Conservation (phyloP, 2,888 invertebrate species). For the Lepetodrilus schrolli region DNA sequence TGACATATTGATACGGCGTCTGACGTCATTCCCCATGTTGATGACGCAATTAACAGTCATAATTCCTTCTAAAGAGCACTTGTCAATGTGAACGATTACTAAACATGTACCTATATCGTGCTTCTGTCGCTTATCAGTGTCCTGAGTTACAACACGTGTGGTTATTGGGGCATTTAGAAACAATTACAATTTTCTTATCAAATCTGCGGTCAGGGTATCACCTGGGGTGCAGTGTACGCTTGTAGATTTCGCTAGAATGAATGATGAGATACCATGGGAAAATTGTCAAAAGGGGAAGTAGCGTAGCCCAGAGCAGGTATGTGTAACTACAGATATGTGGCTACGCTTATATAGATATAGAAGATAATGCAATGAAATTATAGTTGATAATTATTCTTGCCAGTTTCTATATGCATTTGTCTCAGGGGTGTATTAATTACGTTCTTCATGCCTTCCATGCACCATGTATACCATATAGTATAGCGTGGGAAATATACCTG, state of each 20-base stretch:
- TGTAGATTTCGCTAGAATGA: constrained; percentile 3
- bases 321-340: no score
- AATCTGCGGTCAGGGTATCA: background rate
- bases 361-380: background rate
- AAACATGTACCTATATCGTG: background rate
- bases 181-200: background rate
- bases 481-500: no score
- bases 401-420: no score
- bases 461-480: no score
- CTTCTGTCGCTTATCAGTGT: background rate
- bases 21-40: no score
- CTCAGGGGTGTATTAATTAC: no score
- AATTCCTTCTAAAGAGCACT: background rate
- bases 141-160: no score
- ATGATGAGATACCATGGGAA: background rate
- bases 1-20: no score
- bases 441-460: no score
- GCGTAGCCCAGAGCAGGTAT: no score
- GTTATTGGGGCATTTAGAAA: background rate
- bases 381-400: background rate
- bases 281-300: background rate
- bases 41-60: background rate
- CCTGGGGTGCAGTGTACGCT: background rate
- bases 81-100: background rate
- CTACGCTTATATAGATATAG: background rate